phyloP scores from a whole-genome alignment of 2,113 vertebrate genomes.

The Cephalopholis sonnerati region DNA sequence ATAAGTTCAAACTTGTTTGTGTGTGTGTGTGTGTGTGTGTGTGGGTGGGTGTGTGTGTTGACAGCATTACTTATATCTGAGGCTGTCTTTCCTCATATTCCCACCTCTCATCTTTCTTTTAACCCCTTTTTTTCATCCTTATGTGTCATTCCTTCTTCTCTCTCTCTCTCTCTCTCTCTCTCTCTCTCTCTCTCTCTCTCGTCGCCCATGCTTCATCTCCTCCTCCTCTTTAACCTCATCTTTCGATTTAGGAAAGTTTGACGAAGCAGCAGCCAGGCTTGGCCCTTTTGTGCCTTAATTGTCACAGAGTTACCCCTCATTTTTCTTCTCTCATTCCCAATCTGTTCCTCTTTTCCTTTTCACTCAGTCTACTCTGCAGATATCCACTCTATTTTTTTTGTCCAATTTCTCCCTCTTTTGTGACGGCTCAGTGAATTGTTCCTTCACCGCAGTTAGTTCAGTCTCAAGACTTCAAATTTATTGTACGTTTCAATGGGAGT shows the following conservation, averaged over 20 bases:
- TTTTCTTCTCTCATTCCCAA: slow-evolving; percentile 14
- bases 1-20: too few relatives aligned
- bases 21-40: not conserved
- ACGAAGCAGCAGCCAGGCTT: slow-evolving; percentile 42
- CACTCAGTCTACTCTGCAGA: not conserved
- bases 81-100: not conserved
- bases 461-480: not conserved
- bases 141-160: not conserved
- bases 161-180: too few relatives aligned
- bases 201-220: not conserved
- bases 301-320: slow-evolving; percentile 31
- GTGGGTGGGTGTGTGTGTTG: too few relatives aligned
- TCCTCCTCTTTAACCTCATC: slow-evolving; percentile 21
- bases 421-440: slow-evolving; percentile 17
- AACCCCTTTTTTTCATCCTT: not conserved
- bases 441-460: slow-evolving; percentile 2
- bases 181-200: not conserved
- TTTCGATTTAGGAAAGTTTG: slow-evolving; percentile 13
- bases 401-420: slow-evolving; percentile 17
- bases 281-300: slow-evolving; percentile 29
- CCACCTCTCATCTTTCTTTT: not conserved
- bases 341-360: slow-evolving; percentile 14
- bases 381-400: not conserved
- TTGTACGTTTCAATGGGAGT: slow-evolving; percentile 35
- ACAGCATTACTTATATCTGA: not conserved